phyloP scores from a whole-genome alignment of 2,797 vertebrate species.

The Pterois miles region DNA sequence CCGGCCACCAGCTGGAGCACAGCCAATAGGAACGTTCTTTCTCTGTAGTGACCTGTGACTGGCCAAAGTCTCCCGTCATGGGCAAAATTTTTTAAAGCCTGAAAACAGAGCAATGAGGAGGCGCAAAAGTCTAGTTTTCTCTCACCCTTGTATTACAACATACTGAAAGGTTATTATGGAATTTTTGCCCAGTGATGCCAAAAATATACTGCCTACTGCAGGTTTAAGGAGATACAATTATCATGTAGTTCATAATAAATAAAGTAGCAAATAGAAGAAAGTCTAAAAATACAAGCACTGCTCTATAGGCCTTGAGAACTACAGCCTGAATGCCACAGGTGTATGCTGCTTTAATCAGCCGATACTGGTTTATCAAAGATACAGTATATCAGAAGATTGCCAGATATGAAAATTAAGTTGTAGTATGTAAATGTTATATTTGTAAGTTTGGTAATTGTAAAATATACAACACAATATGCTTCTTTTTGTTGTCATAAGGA shows the following conservation, averaged over 20 bases:
- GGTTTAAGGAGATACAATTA: not conserved
- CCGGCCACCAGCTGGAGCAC: no score
- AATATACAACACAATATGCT: not conserved
- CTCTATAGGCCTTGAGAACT: not conserved
- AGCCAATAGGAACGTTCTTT: no score
- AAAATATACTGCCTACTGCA: no score
- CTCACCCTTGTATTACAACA: no score
- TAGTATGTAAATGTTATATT: not conserved
- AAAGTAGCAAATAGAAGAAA: not conserved
- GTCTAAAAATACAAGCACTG: not conserved
- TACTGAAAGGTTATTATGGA: no score
- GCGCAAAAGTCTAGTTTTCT: no score
- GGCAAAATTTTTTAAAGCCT: no score
- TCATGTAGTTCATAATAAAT: not conserved
- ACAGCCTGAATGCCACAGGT: not conserved
- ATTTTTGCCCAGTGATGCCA: no score
- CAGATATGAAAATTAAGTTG: not conserved
- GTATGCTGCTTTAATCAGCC: not conserved
- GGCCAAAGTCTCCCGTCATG: no score
- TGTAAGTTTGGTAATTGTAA: not conserved
- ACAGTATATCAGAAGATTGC: not conserved
- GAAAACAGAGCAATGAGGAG: no score
- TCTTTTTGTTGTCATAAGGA: not conserved
- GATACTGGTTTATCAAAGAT: not conserved
- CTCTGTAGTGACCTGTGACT: no score